Evolutionary conservation across 2,113 vertebrate genomes (phyloP), one percentile per base, ranked within the genome.

Genomic region (Thamnophis sirtalis): DNA sequence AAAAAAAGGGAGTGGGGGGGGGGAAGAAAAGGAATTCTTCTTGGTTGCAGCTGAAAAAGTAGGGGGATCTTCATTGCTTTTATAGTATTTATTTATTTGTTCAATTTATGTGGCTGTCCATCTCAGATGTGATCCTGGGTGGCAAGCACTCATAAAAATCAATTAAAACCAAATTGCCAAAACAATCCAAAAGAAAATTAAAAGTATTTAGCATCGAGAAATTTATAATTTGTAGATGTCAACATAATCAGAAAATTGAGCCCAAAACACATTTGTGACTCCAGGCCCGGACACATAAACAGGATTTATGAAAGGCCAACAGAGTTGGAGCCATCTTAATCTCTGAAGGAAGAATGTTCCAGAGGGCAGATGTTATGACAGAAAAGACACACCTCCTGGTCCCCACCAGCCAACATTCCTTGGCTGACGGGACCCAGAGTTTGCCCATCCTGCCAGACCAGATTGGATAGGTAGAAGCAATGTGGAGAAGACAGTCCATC

Each of bases 11-110:
- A 43, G 43, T 43, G 9, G 4, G 13, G 89, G 0, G 1, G 1
- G 43, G 9, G 24, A 3, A 19, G 51, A 26, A 10, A 22, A 22
- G 63, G 28, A 17, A 15, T 92, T 94, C 86, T 6, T 54, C 85
- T 84, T 89, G 92, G 93, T 89, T 95, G 96, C 96, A 97, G 95
- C 95, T 96, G 95, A 84, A 19, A 92, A 33, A 68, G 89, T 94
- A 90, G 63, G 0, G 0, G 33, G 58, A 51, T 0, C 54, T 90
- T 93, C 55, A 92, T 93, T 88, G 60, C 48, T 0, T 89, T 84
- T 92, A 26, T 0, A 19, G 91, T 92, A 86, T 33, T 68, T 33
- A 68, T 68, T 68, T 68, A 68, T 68, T 68, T 68, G 63, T 68
- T 68, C 63, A 68, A 68, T 68, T 68, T 68, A 68, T 68, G 5